Base-by-base conservation (phyloP, 2,888 invertebrate genomes). In the Apodemia zela region DNA sequence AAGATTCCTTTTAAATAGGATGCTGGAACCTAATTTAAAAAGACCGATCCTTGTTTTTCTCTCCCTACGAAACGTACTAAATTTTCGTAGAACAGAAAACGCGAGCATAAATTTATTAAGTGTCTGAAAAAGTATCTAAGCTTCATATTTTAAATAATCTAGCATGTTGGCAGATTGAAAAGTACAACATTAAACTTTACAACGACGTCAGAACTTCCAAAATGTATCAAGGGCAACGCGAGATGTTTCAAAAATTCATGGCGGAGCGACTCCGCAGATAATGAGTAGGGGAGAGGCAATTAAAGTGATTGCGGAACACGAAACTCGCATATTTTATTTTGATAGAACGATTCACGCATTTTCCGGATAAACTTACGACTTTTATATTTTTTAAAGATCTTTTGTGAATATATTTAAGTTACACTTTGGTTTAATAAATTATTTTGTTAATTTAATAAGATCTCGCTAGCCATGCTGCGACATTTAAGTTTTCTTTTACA, bases 251-350 rank as follows among this genome's bases (percentile, higher is more conserved):
- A 71, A 42, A 69, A 68, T 64, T 67, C 69, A 64, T 64, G 54
- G 64, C 64, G 10, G 62, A 66, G 66, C 66, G 65, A 67, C 68
- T 65, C 65, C 45, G 67, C 4, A 67, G 67, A 72, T 69, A 69
- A 71, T 71, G 69, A 69, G 69, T 33, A 13, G 63, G 58, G 17
- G 47, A 42, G 60, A 58, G 45, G 67, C 64, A 62, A 64, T 68
- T 67, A 68, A 65, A 65, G 25, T 67, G 62, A 54, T 63, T 64
- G 58, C 59, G 63, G 59, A 33, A 58, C 13, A 54, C 25, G 25
- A 54, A 58, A 47, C 38, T 66, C 63, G 42, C 60, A 60, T 57
- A 62, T 66, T 66, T 64, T 59, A 45, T 66, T 66, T 59, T 63
- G 57, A 62, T 64, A 59, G 62, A 67, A 38, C 59, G 51, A 51